Percentiles rank a stretch among this genome's conserved stretches.
Evolutionary conservation across 2,113 vertebrate genomes (phyloP).

Genomic region (rabbit (Oryctolagus cuniculus)): DNA sequence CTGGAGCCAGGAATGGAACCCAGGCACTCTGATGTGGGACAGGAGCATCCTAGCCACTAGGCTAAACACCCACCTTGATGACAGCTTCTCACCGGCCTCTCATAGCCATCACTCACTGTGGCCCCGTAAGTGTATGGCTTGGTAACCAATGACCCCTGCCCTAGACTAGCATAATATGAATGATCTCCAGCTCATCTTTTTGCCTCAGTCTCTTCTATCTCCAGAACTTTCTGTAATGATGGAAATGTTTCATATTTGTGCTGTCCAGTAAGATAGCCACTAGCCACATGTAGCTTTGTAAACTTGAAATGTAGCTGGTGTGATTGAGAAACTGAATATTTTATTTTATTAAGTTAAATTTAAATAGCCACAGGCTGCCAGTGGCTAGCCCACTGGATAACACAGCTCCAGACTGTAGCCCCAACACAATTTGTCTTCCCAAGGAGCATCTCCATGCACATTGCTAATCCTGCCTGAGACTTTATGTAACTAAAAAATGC

Average conservation of each 20-base stretch:
- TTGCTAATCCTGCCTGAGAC: background rate
- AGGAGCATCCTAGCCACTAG: no score
- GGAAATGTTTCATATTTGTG: background rate
- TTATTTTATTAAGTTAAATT: slow-evolving; percentile 16
- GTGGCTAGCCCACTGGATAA: background rate
- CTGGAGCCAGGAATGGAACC: no score
- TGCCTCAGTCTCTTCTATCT: background rate
- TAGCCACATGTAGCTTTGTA: background rate
- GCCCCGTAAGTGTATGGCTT: background rate
- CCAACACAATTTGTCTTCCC: background rate
- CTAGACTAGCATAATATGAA: background rate
- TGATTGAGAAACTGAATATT: background rate
- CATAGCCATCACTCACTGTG: background rate
- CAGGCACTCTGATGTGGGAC: no score
- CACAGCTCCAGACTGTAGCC: background rate
- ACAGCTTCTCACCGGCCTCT: background rate
- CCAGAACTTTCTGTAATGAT: background rate
- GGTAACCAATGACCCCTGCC: background rate
- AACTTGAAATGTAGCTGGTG: background rate
- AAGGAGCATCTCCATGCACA: background rate
- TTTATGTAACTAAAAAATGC: background rate
- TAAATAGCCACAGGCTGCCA: background rate
- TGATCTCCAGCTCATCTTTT: background rate
- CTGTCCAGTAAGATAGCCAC: background rate
- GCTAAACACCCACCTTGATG: background rate